These are phyloP conservation scores for Tinea pellionella DNA, from an alignment of 2,888 invertebrate species.

Conservation along the genomic window DNA sequence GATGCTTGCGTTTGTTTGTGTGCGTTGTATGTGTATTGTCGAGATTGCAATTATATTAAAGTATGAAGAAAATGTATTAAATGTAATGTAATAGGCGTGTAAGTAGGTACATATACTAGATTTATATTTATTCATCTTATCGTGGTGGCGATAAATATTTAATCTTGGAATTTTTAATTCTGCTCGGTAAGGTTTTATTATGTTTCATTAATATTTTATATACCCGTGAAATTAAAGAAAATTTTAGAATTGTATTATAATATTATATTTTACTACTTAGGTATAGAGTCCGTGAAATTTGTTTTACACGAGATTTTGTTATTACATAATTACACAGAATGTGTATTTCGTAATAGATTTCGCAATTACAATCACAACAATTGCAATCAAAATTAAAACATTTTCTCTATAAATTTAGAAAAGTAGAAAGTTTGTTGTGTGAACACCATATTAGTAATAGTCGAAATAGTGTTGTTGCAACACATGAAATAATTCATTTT, in stretches of 20 bases:
- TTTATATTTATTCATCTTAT: constrained; percentile 13
- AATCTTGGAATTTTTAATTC: constrained; percentile 19
- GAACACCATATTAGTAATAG: too few relatives aligned
- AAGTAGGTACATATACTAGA: constrained; percentile 8
- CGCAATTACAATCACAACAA: too few relatives aligned
- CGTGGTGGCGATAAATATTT: constrained; percentile 18
- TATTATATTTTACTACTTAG: background rate
- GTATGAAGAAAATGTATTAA: background rate
- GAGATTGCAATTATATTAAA: background rate
- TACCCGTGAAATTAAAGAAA: constrained; percentile 36
- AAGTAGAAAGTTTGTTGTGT: too few relatives aligned
- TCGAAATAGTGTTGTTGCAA: too few relatives aligned
- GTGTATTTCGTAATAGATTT: too few relatives aligned
- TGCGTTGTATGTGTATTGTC: background rate
- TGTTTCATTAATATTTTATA: constrained; percentile 38
- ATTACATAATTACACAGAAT: background rate
- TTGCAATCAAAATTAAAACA: too few relatives aligned
- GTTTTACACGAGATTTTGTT: background rate
- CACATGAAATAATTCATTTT: background rate
- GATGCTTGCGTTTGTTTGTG: background rate
- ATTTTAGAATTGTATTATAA: constrained; percentile 7
- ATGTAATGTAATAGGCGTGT: constrained; percentile 7
- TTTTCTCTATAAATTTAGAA: too few relatives aligned
- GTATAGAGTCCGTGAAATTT: background rate
- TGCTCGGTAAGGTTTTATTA: constrained; percentile 19